phyloP scores from a whole-genome alignment of 1,140 invertebrate genomes.

The Drosophila sechellia region DNA sequence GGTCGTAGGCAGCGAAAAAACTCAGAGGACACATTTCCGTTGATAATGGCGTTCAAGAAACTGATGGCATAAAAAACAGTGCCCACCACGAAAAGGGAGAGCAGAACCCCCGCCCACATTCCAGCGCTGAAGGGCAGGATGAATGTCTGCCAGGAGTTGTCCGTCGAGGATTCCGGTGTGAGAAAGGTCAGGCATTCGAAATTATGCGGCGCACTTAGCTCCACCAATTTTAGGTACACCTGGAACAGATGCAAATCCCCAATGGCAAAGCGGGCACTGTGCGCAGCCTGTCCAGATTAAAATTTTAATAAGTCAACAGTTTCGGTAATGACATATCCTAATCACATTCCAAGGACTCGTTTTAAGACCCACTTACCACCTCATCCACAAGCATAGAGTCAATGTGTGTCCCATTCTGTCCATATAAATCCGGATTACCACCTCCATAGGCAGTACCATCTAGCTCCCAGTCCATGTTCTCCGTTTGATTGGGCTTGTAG shows the following conservation, averaged over 20 bases:
- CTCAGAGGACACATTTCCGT: background rate
- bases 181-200: slow-evolving; percentile 93
- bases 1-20: slow-evolving; percentile 54
- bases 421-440: slow-evolving; percentile 86
- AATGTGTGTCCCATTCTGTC: slow-evolving; percentile 39
- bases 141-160: slow-evolving; percentile 93
- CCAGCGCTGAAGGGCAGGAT: slow-evolving; percentile 89
- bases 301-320: slow-evolving; percentile 7
- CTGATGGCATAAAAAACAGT: slow-evolving; percentile 73
- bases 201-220: slow-evolving; percentile 91
- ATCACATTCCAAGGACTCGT: background rate
- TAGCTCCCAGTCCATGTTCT: slow-evolving; percentile 88
- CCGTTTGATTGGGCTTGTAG: slow-evolving; percentile 87
- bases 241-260: slow-evolving; percentile 91
- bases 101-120: slow-evolving; percentile 78
- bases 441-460: slow-evolving; percentile 74
- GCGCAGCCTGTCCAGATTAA: slow-evolving; percentile 64
- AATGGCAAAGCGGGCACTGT: slow-evolving; percentile 89
- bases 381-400: slow-evolving; percentile 89
- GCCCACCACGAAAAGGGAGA: slow-evolving; percentile 75
- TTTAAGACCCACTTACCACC: slow-evolving; percentile 84
- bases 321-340: background rate
- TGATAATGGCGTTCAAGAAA: slow-evolving; percentile 59
- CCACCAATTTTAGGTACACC: slow-evolving; percentile 88
- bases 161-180: slow-evolving; percentile 90